phyloP scores from a whole-genome alignment of 2,797 vertebrate species.

The Neosilurus mollespiculum region DNA sequence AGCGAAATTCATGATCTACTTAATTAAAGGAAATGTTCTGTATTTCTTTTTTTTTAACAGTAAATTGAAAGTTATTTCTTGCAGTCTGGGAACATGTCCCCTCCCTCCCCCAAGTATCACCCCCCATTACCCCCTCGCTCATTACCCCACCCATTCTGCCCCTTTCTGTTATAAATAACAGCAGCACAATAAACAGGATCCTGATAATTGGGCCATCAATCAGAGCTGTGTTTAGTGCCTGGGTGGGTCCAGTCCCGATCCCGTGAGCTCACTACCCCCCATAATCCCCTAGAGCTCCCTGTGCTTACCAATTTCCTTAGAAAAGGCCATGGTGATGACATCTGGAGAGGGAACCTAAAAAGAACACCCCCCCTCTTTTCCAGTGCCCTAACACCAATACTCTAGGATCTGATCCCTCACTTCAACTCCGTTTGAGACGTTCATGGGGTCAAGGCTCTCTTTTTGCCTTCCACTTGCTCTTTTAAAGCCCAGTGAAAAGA shows the following conservation, averaged over 20 bases:
- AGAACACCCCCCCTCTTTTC: slow-evolving; percentile 38
- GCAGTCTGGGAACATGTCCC: slow-evolving; percentile 54
- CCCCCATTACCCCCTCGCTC: not conserved
- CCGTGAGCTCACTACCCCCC: slow-evolving; percentile 52
- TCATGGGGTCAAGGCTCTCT: slow-evolving; percentile 18
- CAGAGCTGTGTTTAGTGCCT: slow-evolving; percentile 68
- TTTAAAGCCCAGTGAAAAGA: slow-evolving; percentile 23
- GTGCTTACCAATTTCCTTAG: slow-evolving; percentile 53
- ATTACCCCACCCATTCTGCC: slow-evolving; percentile 56
- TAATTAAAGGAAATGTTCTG: slow-evolving; percentile 9
- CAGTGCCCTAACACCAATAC: not conserved
- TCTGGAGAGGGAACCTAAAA: slow-evolving; percentile 58
- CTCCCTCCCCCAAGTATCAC: slow-evolving; percentile 1
- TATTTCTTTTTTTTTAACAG: not conserved
- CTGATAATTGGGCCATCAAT: slow-evolving; percentile 83
- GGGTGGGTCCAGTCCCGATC: slow-evolving; percentile 63
- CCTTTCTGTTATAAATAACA: slow-evolving; percentile 80
- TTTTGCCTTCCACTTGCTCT: slow-evolving; percentile 10
- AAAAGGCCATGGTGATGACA: slow-evolving; percentile 59
- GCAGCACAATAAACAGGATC: slow-evolving; percentile 77
- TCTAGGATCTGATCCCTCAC: slow-evolving; percentile 33
- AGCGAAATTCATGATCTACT: not conserved
- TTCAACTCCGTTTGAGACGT: slow-evolving; percentile 24
- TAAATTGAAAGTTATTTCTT: slow-evolving; percentile 22
- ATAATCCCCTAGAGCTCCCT: slow-evolving; percentile 44